Base-by-base conservation (phyloP, 2,888 invertebrate species). In the Serripes groenlandicus region DNA sequence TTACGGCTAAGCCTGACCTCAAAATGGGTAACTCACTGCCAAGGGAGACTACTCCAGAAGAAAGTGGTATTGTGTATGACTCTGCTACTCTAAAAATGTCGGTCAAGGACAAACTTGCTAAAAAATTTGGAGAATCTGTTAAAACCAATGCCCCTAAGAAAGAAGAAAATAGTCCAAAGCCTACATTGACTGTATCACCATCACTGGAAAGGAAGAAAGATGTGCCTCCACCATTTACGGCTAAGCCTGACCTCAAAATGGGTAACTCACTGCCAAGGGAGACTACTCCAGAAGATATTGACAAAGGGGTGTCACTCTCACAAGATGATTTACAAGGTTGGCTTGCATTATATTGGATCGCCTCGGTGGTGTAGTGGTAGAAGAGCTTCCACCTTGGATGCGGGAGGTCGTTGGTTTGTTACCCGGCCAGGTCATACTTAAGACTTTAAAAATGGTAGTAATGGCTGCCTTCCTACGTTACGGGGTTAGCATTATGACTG, bases 31-130 rank as follows among this genome's bases (percentile, higher is more conserved):
- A 66, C 28, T 71, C 71, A 58, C 26, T 71, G 58, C 71, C 71
- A 71, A 56, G 56, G 58, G 54, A 56, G 23, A 32, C 32, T 23
- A 70, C 70, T 70, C 56, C 71, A 56, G 80, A 78, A 37, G 58
- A 71, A 21, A n/a, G 32, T 15, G 71, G 37, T 52, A 86, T 91
- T 4, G 91, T 91, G n/a, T 89, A 88, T 69, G 91, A 92, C 64
- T 91, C 92, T 0, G 88, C 87, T 30, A 92, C 91, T 2, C 74
- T 90, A 42, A 85, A 91, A 42, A 62, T 91, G 75, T 89, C 91
- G 3, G 91, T 92, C 1, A 89, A 89, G 64, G 91, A 92, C 64
- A 91, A 92, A 82, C 79, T 80, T 77, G 62, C 78, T 77, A 75
- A 86, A 79, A 37, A 42, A 28, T 66, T 66, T 42, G 66, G 23